Evolutionary conservation across 2,113 vertebrate genomes (phyloP), one percentile per base, ranked within the genome.

Genomic region (Platichthys flesus): DNA sequence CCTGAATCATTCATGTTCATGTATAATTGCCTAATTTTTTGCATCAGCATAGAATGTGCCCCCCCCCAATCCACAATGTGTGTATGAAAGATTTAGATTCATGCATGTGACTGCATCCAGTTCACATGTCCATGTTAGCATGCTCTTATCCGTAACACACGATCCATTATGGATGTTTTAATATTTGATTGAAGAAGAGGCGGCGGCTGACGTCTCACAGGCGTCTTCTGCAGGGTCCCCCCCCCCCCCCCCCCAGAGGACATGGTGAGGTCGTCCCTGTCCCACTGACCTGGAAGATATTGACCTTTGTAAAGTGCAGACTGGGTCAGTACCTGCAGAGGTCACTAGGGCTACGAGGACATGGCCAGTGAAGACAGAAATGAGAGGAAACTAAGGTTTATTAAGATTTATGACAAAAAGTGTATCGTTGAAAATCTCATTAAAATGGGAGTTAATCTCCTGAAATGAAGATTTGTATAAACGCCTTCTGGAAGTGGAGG

Each of bases 1-100:
- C 74, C 81, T 92, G 1, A 90, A 92, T 89, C 72, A 85, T 89
- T 91, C 10, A 67, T 82, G 85, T 85, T 86, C 79, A 85, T 83
- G 78, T 82, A 61, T 57, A 65, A 57, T 73, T 64, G 56, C 72
- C 77, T 79, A 58, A 85, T 82, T 79, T 52, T 52, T 76, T 79
- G 69, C 84, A 88, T 88, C 86, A 88, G 69, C 54, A 10, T 45
- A 5, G 61, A 47, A 45, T 73, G 3, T 1, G 15, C 6, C 6
- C 28, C 28, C 28, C 28, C 31, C 31, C 31, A 5, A 0, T 21
- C n/a, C 6, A 18, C 1, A 59, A 58, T 23, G 15, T 16, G 49
- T 20, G 51, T 2, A 86, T 83, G 58, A 85, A 88, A 47, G 69
- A 87, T 82, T 84, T 15, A 85, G 62, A 71, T 21, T 73, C 1